phyloP scores from a whole-genome alignment of 1,140 invertebrate genomes.

The Drosophila nasuta region DNA sequence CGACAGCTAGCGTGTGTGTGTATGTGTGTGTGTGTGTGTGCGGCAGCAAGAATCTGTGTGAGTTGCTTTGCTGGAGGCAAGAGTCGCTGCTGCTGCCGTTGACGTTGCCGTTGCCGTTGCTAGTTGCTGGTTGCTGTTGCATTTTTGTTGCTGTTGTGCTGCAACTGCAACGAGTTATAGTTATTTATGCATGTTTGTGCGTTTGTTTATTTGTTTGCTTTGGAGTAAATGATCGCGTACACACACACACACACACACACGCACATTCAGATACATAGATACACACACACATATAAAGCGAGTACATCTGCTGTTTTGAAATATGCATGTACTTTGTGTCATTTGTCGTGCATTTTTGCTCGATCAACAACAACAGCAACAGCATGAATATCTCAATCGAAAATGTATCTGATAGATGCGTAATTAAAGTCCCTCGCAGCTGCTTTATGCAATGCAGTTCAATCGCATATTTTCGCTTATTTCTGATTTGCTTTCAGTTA shows the following conservation, averaged over 20 bases:
- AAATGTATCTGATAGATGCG: conserved; percentile 17
- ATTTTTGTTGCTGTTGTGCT: conserved; percentile 47
- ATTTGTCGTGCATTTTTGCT: conserved; percentile 50
- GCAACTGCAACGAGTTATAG: conserved; percentile 83
- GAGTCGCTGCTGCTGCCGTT: conserved; percentile 27
- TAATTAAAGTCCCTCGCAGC: conserved; percentile 4
- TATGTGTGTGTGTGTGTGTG: conserved; percentile 27
- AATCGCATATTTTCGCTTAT: not conserved
- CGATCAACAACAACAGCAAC: conserved; percentile 21
- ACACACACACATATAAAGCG: conserved; percentile 6
- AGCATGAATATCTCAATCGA: conserved; percentile 35
- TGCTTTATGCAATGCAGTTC: not conserved
- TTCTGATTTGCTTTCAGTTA: conserved; percentile 3
- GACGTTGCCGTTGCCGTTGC: conserved; percentile 22
- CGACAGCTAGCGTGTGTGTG: conserved; percentile 22
- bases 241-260: conserved; percentile 36
- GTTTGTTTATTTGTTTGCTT: conserved; percentile 81
- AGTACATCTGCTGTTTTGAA: conserved; percentile 40
- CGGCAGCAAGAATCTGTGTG: conserved; percentile 38
- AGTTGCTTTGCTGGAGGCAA: conserved; percentile 73
- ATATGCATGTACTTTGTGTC: conserved; percentile 41
- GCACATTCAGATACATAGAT: conserved; percentile 6
- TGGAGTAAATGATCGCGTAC: conserved; percentile 79
- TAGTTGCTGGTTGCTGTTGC: conserved; percentile 21
- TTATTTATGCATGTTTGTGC: conserved; percentile 80